Evolutionary conservation across 2,113 vertebrate genomes (phyloP).

Genomic region (Labeo rohita): DNA sequence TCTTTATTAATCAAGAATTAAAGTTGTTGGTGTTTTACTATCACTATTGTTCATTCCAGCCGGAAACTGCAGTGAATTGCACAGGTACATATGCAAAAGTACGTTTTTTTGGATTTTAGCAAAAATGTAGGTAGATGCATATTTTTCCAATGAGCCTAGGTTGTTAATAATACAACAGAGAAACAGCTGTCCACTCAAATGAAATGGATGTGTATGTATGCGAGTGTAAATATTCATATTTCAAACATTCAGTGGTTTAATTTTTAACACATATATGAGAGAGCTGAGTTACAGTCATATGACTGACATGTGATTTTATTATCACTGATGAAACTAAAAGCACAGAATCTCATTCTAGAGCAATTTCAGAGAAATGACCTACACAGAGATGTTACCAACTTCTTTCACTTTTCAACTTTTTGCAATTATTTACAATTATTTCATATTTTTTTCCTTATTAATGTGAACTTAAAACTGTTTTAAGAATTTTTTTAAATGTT

Average conservation of each 20-base stretch:
- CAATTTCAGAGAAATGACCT: background rate
- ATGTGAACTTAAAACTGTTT: too few species aligned
- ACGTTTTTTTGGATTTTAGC: background rate
- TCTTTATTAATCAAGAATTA: background rate
- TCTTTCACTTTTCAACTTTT: background rate
- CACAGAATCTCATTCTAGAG: background rate
- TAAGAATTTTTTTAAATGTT: too few species aligned
- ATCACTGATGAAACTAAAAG: background rate
- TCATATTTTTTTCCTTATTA: too few species aligned
- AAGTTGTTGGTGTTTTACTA: background rate
- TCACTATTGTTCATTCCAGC: background rate
- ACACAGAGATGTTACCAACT: background rate
- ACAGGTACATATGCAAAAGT: background rate
- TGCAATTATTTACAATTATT: too few species aligned
- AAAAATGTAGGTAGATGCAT: background rate
- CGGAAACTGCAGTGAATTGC: background rate
- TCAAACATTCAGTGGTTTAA: constrained; percentile 33
- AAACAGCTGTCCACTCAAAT: background rate
- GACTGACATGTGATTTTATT: constrained; percentile 42
- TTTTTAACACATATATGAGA: constrained; percentile 42
- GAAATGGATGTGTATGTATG: background rate
- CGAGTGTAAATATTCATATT: background rate
- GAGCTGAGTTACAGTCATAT: constrained; percentile 46
- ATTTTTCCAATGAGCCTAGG: background rate
- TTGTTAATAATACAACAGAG: background rate